Conservation (phyloP, 2,113 vertebrate genomes). For the Campylomormyrus tamandua region DNA sequence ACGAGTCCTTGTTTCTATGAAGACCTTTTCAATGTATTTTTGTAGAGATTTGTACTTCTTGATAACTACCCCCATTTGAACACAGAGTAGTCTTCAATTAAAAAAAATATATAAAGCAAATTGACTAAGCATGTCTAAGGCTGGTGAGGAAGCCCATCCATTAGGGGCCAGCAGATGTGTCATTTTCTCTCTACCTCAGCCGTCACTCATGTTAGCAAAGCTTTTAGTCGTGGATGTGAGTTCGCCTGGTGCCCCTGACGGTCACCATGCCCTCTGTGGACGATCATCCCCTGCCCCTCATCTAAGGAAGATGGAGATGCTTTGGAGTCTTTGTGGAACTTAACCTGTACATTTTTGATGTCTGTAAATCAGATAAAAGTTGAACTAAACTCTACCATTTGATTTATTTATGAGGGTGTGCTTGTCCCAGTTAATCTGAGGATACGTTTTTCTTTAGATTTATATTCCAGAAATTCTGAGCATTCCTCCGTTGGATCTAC, state of each 20-base stretch:
- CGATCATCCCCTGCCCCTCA: neutral
- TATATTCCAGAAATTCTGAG: neutral
- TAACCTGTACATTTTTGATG: neutral
- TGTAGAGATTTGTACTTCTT: constrained; percentile 1
- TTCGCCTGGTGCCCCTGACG: neutral
- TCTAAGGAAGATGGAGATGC: neutral
- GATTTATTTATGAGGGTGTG: neutral
- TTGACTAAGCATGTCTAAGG: neutral
- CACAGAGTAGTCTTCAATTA: neutral
- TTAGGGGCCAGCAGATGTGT: neutral
- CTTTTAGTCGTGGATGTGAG: neutral
- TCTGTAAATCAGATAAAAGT: neutral
- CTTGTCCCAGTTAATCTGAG: neutral
- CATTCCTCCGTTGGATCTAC: neutral
- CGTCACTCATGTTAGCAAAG: neutral
- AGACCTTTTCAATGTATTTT: neutral
- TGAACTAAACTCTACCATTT: neutral
- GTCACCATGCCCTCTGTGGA: neutral
- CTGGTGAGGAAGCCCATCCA: neutral
- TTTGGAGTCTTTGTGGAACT: neutral
- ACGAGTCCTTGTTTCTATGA: neutral
- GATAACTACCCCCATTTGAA: neutral
- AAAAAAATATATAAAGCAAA: neutral
- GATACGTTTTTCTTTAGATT: neutral
- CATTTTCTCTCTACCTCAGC: neutral